Evolutionary conservation across 2,113 vertebrate species (phyloP).

Genomic region (Anarhynchus alexandrinus): DNA sequence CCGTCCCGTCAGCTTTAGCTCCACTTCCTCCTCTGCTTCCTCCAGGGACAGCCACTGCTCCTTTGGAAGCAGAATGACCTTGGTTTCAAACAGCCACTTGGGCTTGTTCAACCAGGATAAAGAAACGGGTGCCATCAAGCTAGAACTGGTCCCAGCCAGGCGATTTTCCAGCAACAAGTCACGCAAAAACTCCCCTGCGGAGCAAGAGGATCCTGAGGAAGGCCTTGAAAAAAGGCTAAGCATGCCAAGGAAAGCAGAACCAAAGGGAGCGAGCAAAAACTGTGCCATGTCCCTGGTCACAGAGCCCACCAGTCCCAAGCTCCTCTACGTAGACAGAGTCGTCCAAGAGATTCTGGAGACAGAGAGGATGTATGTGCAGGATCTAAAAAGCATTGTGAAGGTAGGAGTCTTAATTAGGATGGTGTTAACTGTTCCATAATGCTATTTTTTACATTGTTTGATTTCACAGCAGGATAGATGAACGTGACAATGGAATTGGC

Average conservation of each 20-base stretch:
- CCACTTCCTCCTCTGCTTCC: constrained; percentile 94
- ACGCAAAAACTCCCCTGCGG: background rate
- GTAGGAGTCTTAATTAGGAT: constrained; percentile 69
- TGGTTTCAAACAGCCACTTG: constrained; percentile 83
- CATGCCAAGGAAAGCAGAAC: constrained; percentile 55
- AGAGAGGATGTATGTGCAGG: constrained; percentile 93
- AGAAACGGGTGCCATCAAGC: constrained; percentile 88
- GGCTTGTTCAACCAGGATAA: constrained; percentile 82
- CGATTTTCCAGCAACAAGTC: constrained; percentile 78
- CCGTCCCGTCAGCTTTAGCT: constrained; percentile 94
- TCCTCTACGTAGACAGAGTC: constrained; percentile 92
- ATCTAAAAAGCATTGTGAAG: constrained; percentile 93
- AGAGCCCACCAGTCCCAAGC: constrained; percentile 80
- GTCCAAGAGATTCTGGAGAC: constrained; percentile 98
- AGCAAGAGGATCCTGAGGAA: constrained; percentile 41
- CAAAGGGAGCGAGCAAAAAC: constrained; percentile 69
- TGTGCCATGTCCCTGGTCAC: constrained; percentile 33
- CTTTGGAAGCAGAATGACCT: constrained; percentile 88
- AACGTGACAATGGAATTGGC: background rate
- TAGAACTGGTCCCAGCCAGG: constrained; percentile 88
- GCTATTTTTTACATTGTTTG: background rate
- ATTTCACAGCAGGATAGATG: background rate
- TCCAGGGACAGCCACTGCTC: constrained; percentile 96
- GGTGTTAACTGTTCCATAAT: background rate
- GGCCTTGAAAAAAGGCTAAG: constrained; percentile 37